phyloP scores from a whole-genome alignment of 2,888 invertebrate species.

The Lordiphosa andalusiaca region DNA sequence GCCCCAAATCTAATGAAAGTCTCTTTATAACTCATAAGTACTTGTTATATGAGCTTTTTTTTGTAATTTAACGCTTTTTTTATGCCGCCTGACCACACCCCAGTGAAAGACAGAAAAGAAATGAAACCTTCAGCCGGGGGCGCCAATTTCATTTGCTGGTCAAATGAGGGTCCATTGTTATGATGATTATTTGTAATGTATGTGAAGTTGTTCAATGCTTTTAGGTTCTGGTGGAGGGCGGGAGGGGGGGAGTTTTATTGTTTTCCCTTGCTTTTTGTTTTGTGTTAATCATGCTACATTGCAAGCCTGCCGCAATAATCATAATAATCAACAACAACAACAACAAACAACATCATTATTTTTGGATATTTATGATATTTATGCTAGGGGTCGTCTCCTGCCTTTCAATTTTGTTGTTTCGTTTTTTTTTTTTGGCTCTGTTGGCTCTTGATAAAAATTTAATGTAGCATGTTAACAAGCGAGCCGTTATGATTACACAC shows the following conservation, averaged over 20 bases:
- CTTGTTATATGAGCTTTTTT: slow-evolving; percentile 25
- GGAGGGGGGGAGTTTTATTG: slow-evolving; percentile 33
- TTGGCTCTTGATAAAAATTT: slow-evolving; percentile 70
- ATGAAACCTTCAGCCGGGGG: slow-evolving; percentile 12
- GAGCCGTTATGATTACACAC: slow-evolving; percentile 67
- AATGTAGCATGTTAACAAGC: slow-evolving; percentile 73
- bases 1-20: no score
- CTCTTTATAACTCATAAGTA: no score
- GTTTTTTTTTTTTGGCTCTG: neutral
- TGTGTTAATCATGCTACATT: slow-evolving; percentile 65
- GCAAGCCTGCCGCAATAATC: slow-evolving; percentile 60
- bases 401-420: neutral
- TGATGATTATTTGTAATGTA: slow-evolving; percentile 62
- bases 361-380: slow-evolving; percentile 65
- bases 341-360: slow-evolving; percentile 58
- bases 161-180: slow-evolving; percentile 51
- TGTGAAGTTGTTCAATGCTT: slow-evolving; percentile 55
- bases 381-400: slow-evolving; percentile 24
- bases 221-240: slow-evolving; percentile 28
- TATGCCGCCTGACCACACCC: slow-evolving; percentile 41
- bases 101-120: slow-evolving; percentile 12
- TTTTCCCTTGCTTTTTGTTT: slow-evolving; percentile 21
- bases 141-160: slow-evolving; percentile 20
- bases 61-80: slow-evolving; percentile 49
- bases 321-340: slow-evolving; percentile 52